Percentiles rank a stretch among this genome's conserved stretches.
Conservation (phyloP, 2,797 vertebrate genomes). For the Leptatherina wallacei region DNA sequence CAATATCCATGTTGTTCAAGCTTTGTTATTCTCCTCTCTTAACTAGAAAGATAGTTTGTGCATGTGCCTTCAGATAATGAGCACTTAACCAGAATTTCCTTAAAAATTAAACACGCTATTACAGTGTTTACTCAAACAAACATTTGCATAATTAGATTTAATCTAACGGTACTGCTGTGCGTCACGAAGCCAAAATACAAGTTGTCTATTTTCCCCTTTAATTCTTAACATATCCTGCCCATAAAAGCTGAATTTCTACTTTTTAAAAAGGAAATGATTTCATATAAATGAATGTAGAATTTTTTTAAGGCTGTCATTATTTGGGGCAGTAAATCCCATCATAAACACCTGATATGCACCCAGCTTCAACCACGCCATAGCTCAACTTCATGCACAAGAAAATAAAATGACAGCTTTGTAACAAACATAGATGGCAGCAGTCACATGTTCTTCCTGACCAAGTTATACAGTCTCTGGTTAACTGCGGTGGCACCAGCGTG, state of each 20-base stretch:
- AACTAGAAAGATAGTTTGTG: background rate
- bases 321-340: background rate
- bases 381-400: background rate
- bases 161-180: background rate
- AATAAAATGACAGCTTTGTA: background rate
- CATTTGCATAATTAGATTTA: no score
- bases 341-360: background rate
- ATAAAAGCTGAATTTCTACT: background rate
- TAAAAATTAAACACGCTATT: no score
- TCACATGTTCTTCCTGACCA: background rate
- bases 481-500: background rate
- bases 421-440: background rate
- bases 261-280: background rate
- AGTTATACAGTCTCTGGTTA: background rate
- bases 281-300: background rate
- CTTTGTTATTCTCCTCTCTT: background rate
- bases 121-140: no score
- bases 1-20: background rate
- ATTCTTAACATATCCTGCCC: background rate
- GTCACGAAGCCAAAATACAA: background rate
- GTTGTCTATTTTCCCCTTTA: background rate
- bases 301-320: background rate
- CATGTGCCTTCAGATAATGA: no score
- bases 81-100: no score
- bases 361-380: background rate